phyloP scores from a whole-genome alignment of 1,140 invertebrate genomes.

The Rhopalosiphum maidis region DNA sequence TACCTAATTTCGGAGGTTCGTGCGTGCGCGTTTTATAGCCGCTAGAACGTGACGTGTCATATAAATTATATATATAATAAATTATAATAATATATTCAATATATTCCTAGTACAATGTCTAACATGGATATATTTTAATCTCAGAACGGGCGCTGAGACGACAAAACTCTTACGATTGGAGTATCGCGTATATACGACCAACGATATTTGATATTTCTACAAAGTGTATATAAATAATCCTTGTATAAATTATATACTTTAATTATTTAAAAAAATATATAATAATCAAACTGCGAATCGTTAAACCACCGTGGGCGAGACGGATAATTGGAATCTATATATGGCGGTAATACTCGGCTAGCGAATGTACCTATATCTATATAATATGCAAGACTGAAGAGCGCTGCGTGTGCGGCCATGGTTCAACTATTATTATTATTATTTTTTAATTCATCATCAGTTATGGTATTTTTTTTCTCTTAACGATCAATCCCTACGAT shows the following conservation, averaged over 20 bases:
- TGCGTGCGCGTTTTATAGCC: neutral
- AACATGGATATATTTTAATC: too few species aligned
- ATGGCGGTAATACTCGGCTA: neutral
- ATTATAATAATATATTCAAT: neutral
- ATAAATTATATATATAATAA: neutral
- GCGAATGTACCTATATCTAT: neutral
- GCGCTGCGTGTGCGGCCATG: neutral
- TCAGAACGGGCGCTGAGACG: too few species aligned
- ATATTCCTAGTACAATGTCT: neutral
- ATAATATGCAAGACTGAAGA: neutral
- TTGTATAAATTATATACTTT: neutral
- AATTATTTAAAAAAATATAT: neutral
- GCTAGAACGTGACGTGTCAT: neutral
- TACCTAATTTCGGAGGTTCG: neutral
- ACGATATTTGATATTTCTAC: too few species aligned
- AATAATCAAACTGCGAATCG: neutral
- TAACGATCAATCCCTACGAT: slow-evolving; percentile 14
- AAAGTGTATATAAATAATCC: neutral
- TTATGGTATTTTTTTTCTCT: neutral
- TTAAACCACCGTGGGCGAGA: neutral
- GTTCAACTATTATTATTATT: neutral
- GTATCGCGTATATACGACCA: too few species aligned
- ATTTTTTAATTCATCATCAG: neutral
- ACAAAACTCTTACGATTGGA: too few species aligned
- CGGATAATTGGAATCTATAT: neutral